Evolutionary conservation across 2,113 vertebrate genomes (phyloP).

Genomic region (Pterocles burchelli): DNA sequence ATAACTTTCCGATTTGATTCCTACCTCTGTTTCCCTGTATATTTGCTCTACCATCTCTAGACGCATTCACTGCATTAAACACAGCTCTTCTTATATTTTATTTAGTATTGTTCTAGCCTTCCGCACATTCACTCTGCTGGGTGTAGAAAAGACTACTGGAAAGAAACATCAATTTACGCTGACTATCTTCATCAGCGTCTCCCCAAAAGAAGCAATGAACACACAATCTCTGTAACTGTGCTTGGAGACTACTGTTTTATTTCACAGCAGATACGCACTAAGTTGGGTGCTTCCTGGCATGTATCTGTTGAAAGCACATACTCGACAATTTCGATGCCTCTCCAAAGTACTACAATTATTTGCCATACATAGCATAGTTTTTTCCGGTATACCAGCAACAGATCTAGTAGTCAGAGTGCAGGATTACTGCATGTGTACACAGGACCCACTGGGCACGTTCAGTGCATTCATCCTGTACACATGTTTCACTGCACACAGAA

Average conservation of each 20-base stretch:
- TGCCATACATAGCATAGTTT: neutral
- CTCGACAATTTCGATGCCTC: neutral
- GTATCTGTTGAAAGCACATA: neutral
- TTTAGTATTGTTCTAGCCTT: neutral
- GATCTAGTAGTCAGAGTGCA: neutral
- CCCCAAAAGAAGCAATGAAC: neutral
- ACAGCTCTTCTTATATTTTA: neutral
- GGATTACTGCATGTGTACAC: neutral
- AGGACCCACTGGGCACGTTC: neutral
- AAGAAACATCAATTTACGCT: neutral
- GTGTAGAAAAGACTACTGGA: neutral
- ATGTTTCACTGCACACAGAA: neutral
- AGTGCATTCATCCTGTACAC: neutral
- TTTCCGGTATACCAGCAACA: neutral
- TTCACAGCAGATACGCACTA: neutral
- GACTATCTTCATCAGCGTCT: neutral
- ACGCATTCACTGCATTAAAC: neutral
- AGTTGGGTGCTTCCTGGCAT: neutral
- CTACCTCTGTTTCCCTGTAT: neutral
- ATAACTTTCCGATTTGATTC: neutral
- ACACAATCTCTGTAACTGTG: neutral
- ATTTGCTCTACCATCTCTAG: neutral
- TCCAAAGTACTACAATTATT: neutral
- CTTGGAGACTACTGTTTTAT: neutral
- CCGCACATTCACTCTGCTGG: neutral